Conservation (phyloP, 2,797 vertebrate species). For the Sebastes aleutianus region DNA sequence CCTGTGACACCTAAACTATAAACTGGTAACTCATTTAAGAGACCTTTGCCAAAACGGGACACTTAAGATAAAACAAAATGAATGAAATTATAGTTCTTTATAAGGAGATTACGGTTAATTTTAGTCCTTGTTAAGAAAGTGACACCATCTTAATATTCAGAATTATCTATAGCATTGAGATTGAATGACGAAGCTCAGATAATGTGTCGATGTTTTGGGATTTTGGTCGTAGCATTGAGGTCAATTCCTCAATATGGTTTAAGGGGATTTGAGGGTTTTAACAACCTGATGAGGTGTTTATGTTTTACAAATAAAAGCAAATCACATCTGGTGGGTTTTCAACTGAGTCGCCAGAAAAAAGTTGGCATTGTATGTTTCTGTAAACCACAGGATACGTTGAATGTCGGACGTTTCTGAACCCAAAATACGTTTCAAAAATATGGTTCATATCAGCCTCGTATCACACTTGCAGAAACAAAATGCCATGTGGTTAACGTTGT, state of each 20-base stretch:
- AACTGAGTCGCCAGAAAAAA: too few species aligned
- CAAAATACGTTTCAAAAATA: too few species aligned
- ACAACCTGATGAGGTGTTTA: not conserved
- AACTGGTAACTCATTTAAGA: not conserved
- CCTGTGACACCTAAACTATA: not conserved
- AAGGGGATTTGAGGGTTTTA: not conserved
- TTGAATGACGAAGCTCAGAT: too few species aligned
- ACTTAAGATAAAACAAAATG: not conserved
- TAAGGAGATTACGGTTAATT: not conserved
- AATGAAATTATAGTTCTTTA: not conserved
- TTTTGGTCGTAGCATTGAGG: not conserved
- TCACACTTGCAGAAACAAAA: not conserved
- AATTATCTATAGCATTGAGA: not conserved
- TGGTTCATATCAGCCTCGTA: not conserved
- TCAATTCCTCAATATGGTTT: not conserved
- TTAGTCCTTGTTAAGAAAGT: not conserved
- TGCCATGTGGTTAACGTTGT: fast-evolving
- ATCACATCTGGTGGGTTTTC: not conserved
- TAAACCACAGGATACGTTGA: too few species aligned
- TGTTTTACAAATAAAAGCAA: not conserved
- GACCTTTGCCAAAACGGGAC: not conserved
- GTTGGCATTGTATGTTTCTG: too few species aligned
- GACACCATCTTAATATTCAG: not conserved
- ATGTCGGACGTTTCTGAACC: too few species aligned
- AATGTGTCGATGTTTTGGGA: not conserved